A percentile compares a stretch with the other conserved stretches of the same genome.
Conservation (phyloP, 2,888 invertebrate species). For the Alcis repandata region DNA sequence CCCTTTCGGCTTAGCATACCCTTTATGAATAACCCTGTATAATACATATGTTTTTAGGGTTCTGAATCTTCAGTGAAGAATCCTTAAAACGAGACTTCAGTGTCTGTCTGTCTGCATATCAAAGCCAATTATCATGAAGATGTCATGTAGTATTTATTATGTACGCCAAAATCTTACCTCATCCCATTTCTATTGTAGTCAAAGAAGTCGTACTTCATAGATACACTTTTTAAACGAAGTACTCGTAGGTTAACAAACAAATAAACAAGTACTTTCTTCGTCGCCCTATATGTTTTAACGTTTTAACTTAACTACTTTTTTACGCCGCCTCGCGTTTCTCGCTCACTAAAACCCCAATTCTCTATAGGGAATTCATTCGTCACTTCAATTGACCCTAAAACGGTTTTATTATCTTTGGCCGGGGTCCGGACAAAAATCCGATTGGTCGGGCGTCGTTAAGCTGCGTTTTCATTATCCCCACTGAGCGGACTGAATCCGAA, state of each 20-base stretch:
- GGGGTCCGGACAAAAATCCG: slow-evolving; percentile 36
- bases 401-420: slow-evolving; percentile 41
- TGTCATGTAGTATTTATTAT: too few species aligned
- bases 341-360: slow-evolving; percentile 32
- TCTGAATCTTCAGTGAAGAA: too few species aligned
- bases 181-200: too few species aligned
- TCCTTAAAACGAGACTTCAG: too few species aligned
- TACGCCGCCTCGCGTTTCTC: background rate
- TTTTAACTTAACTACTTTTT: background rate
- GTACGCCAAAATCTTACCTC: too few species aligned
- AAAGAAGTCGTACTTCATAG: too few species aligned
- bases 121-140: too few species aligned
- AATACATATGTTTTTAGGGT: too few species aligned
- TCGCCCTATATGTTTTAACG: background rate
- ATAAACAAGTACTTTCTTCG: background rate
- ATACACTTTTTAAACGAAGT: too few species aligned
- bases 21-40: too few species aligned
- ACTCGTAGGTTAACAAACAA: background rate
- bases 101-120: too few species aligned
- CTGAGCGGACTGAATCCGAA: slow-evolving; percentile 24
- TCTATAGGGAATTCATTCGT: slow-evolving; percentile 38
- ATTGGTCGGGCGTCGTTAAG: slow-evolving; percentile 36
- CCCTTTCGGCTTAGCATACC: too few species aligned
- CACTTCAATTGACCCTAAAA: slow-evolving; percentile 46
- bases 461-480: slow-evolving; percentile 28